Conservation (phyloP, 2,797 vertebrate genomes). For the Simalia tracyae region DNA sequence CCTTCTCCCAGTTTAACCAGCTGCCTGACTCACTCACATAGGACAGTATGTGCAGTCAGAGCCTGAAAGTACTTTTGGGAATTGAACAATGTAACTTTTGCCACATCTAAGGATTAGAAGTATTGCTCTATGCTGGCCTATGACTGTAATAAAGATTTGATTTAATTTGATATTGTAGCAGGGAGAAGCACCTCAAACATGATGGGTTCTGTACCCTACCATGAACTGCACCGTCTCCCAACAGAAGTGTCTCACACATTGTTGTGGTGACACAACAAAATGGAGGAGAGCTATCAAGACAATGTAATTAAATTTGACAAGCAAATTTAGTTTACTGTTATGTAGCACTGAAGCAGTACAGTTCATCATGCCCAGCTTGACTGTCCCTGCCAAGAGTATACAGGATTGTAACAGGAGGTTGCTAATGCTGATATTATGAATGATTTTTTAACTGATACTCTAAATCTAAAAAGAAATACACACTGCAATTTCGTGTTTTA, state of each 20-base stretch:
- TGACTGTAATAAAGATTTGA: neutral
- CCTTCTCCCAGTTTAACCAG: conserved; percentile 17
- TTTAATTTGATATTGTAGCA: neutral
- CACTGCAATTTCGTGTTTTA: neutral
- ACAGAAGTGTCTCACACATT: neutral
- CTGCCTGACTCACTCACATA: neutral
- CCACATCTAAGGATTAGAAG: neutral
- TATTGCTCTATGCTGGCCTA: neutral
- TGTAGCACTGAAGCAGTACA: neutral
- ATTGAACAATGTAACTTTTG: neutral
- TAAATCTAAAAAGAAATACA: neutral
- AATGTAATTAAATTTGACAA: neutral
- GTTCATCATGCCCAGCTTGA: neutral
- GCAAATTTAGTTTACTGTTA: neutral
- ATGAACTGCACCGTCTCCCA: neutral
- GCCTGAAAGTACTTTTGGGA: neutral
- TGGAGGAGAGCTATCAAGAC: neutral
- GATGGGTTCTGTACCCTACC: neutral
- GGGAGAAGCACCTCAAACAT: neutral
- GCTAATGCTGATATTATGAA: neutral
- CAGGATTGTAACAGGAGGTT: neutral
- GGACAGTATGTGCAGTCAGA: conserved; percentile 5
- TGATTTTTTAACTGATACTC: neutral
- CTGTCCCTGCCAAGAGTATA: neutral
- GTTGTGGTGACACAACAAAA: neutral